A percentile compares a stretch with the other conserved stretches of the same genome.
These are phyloP conservation scores for Heloderma charlesbogerti DNA, from an alignment of 2,113 vertebrate species.

Conservation along the genomic window DNA sequence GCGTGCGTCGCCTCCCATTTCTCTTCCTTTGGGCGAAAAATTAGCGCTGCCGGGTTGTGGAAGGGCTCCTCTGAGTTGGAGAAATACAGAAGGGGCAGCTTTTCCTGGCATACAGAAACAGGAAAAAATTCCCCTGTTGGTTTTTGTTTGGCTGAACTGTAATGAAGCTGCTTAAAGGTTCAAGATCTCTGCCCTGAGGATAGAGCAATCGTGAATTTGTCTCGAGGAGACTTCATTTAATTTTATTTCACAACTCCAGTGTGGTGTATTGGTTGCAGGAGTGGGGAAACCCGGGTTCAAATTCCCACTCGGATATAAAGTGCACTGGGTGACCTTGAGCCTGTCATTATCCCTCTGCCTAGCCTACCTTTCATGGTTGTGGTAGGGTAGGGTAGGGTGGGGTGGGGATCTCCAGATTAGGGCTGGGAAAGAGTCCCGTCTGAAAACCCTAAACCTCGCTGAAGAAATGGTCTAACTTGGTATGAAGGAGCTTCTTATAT, in stretches of 20 bases:
- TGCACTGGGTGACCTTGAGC: background rate
- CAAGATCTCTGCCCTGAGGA: background rate
- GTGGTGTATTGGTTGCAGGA: background rate
- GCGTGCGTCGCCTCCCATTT: background rate
- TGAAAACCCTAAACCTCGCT: background rate
- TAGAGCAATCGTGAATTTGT: background rate
- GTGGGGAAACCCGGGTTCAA: background rate
- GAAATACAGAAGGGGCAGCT: background rate
- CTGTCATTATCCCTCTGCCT: background rate
- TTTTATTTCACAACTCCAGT: background rate
- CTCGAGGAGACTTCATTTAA: background rate
- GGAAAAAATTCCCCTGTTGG: background rate
- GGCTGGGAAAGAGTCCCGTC: background rate
- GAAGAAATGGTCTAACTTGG: background rate
- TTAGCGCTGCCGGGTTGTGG: background rate
- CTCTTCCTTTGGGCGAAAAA: background rate
- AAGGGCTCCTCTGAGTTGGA: background rate
- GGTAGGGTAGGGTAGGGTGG: background rate
- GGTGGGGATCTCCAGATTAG: background rate
- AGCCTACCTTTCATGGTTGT: background rate
- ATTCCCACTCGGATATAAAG: background rate
- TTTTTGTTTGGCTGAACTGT: background rate
- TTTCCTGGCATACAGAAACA: background rate
- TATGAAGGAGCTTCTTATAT: background rate
- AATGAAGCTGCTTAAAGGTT: background rate